These are phyloP conservation scores for Stenodera caucasica DNA, from an alignment of 2,888 invertebrate species.

Conservation along the genomic window DNA sequence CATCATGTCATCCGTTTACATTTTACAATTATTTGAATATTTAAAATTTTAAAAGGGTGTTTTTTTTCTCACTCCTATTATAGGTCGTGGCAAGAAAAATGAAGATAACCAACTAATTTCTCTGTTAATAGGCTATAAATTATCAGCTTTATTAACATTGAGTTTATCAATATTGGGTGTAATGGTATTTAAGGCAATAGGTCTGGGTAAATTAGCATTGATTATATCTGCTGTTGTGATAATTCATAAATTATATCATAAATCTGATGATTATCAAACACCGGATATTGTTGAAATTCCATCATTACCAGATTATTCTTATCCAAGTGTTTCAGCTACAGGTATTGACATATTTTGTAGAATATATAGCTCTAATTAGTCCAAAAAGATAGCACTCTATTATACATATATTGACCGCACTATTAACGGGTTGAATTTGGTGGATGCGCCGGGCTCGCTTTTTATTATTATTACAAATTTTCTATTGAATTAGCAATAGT, in stretches of 20 bases:
- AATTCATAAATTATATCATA: constrained; percentile 37
- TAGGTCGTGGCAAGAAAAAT: constrained; percentile 63
- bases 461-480: too few relatives aligned
- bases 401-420: too few relatives aligned
- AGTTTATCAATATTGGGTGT: constrained; percentile 64
- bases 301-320: constrained; percentile 32
- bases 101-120: constrained; percentile 64
- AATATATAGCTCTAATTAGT: too few relatives aligned
- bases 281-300: constrained; percentile 54
- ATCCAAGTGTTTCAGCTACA: not conserved
- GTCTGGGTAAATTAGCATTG: constrained; percentile 70
- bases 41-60: not conserved
- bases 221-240: constrained; percentile 64
- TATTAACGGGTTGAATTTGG: too few relatives aligned
- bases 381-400: too few relatives aligned
- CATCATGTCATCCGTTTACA: too few relatives aligned
- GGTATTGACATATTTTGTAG: too few relatives aligned
- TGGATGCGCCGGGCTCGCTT: too few relatives aligned
- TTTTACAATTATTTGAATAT: too few relatives aligned
- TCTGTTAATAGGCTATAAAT: constrained; percentile 69
- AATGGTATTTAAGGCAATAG: constrained; percentile 68
- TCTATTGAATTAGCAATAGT: too few relatives aligned
- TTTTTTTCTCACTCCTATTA: constrained; percentile 43
- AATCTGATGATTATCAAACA: constrained; percentile 16
- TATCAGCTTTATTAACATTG: constrained; percentile 65